These are phyloP conservation scores for Furnarius figulus DNA, from an alignment of 2,113 vertebrate genomes.

Conservation along the genomic window DNA sequence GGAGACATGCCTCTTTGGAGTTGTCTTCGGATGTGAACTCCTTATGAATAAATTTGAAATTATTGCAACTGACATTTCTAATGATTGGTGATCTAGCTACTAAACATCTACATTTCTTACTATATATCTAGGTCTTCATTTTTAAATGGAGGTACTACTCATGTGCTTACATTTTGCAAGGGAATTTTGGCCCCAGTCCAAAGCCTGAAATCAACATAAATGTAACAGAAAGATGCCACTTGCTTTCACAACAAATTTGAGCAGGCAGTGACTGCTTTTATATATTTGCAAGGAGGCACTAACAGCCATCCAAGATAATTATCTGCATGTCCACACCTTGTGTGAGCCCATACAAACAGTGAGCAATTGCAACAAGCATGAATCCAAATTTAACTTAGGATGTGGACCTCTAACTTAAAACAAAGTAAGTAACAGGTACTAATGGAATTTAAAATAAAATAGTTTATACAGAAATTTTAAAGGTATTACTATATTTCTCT, in stretches of 20 bases:
- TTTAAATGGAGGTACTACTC: not conserved
- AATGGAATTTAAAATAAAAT: not conserved
- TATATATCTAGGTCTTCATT: not conserved
- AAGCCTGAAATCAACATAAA: not conserved
- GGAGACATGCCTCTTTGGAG: not conserved
- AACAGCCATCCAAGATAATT: not conserved
- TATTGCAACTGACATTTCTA: conserved; percentile 3
- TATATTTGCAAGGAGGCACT: not conserved
- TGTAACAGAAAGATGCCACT: not conserved
- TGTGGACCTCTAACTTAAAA: not conserved
- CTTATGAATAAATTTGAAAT: not conserved
- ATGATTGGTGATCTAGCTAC: not conserved
- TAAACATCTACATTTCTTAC: not conserved
- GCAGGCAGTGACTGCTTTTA: not conserved
- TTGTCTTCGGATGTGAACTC: not conserved
- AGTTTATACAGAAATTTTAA: not conserved
- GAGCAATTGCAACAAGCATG: not conserved
- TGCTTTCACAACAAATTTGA: not conserved
- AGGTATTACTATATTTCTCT: not conserved
- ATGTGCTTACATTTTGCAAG: not conserved
- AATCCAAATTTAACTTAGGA: not conserved
- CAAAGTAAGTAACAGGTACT: not conserved
- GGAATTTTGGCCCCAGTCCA: not conserved
- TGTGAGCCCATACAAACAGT: not conserved
- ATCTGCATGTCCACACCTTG: not conserved